A percentile compares a stretch with the other conserved stretches of the same genome.
phyloP scores from a whole-genome alignment of 2,888 invertebrate species.

The Stenolophus ochropezus region DNA sequence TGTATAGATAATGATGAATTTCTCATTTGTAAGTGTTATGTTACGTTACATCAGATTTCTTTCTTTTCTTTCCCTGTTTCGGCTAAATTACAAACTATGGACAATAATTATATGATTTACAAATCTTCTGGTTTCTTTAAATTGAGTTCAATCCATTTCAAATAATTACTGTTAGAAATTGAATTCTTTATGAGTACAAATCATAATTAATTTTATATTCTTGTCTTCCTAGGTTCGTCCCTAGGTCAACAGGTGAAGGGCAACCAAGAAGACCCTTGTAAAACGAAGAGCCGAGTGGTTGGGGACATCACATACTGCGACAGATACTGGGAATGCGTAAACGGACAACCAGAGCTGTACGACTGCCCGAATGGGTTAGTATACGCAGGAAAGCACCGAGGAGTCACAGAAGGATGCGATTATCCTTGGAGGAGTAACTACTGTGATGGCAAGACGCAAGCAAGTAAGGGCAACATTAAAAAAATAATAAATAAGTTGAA shows the following conservation, averaged over 20 bases:
- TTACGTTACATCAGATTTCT: too few relatives aligned
- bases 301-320: slow-evolving; percentile 89
- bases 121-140: too few relatives aligned
- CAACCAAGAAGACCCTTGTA: slow-evolving; percentile 86
- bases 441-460: slow-evolving; percentile 87
- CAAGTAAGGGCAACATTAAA: slow-evolving; percentile 75
- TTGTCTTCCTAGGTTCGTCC: slow-evolving; percentile 14
- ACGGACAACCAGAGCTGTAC: slow-evolving; percentile 87
- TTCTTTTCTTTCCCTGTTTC: too few relatives aligned
- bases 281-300: slow-evolving; percentile 84
- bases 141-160: too few relatives aligned
- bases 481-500: background rate
- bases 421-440: slow-evolving; percentile 93
- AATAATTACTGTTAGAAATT: too few relatives aligned
- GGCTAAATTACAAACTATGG: too few relatives aligned
- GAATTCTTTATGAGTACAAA: too few relatives aligned
- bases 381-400: slow-evolving; percentile 90
- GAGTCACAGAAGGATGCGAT: slow-evolving; percentile 92
- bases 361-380: slow-evolving; percentile 94
- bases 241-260: slow-evolving; percentile 36
- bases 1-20: too few relatives aligned
- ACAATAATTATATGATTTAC: too few relatives aligned
- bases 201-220: background rate
- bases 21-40: too few relatives aligned
- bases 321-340: slow-evolving; percentile 91